Percentiles rank a stretch among this genome's conserved stretches.
Evolutionary conservation across 2,888 invertebrate genomes (phyloP).

Genomic region (Cryptocephalus primarius): DNA sequence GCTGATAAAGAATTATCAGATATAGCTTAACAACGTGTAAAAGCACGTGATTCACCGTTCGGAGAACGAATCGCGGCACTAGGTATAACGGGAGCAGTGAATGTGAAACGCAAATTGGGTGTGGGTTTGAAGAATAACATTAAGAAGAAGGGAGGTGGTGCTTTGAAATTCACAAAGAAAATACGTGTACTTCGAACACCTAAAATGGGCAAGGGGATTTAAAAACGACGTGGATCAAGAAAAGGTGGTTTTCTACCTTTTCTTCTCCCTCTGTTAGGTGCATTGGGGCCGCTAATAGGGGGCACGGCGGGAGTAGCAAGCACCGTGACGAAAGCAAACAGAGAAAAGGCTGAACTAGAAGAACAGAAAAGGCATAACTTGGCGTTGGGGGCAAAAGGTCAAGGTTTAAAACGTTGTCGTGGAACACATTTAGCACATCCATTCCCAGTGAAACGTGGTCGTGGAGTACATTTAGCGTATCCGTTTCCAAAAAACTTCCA

Average conservation of each 20-base stretch:
- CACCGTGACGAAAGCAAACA: conserved; percentile 25
- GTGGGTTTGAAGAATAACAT: conserved; percentile 11
- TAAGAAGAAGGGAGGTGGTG: conserved; percentile 6
- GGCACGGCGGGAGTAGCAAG: conserved; percentile 28
- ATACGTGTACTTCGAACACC: not conserved
- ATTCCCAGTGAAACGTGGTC: too few relatives aligned
- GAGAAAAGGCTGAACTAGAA: conserved; percentile 22
- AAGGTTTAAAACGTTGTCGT: conserved; percentile 15
- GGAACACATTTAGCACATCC: conserved; percentile 15
- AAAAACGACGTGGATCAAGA: not conserved
- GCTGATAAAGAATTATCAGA: conserved; percentile 21
- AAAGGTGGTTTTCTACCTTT: conserved; percentile 19
- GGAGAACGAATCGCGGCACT: conserved; percentile 19
- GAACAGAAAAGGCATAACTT: conserved; percentile 27
- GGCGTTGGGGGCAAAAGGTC: conserved; percentile 27
- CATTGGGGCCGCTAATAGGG: conserved; percentile 27
- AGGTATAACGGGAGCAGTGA: conserved; percentile 19
- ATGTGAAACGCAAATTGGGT: conserved; percentile 20
- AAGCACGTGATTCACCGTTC: conserved; percentile 14
- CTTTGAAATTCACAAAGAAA: too few relatives aligned
- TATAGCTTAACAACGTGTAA: conserved; percentile 16
- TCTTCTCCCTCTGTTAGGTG: conserved; percentile 26
- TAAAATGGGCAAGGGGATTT: conserved; percentile 1
- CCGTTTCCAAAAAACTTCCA: conserved; percentile 12
- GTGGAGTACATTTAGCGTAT: too few relatives aligned